Conservation (phyloP, 1,140 invertebrate species). For the Polyergus mexicanus region DNA sequence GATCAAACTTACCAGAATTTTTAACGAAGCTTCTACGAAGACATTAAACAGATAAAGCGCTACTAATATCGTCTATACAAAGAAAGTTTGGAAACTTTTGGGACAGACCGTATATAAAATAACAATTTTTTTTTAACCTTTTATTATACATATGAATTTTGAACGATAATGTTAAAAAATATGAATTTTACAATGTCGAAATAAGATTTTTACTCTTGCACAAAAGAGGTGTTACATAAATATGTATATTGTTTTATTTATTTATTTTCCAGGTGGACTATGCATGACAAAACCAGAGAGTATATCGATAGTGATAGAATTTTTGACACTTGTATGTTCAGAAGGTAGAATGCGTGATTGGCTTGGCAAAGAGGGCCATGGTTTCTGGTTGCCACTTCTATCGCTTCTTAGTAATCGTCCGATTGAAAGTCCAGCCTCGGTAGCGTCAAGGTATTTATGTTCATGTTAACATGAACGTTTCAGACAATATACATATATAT, state of each 20-base stretch:
- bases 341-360: slow-evolving; percentile 94
- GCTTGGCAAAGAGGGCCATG: slow-evolving; percentile 93
- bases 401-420: slow-evolving; percentile 90
- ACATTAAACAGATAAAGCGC: too few relatives aligned
- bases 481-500: slow-evolving; percentile 12
- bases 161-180: background rate
- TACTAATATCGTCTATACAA: too few relatives aligned
- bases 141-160: background rate
- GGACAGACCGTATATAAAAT: too few relatives aligned
- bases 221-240: background rate
- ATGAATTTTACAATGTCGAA: background rate
- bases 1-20: too few relatives aligned
- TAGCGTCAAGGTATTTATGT: slow-evolving; percentile 83
- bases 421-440: slow-evolving; percentile 84
- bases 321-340: slow-evolving; percentile 92
- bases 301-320: slow-evolving; percentile 91
- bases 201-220: background rate
- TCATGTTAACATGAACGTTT: background rate
- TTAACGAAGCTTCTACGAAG: too few relatives aligned
- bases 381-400: slow-evolving; percentile 94
- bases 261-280: slow-evolving; percentile 69
- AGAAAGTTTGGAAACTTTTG: too few relatives aligned
- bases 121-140: background rate
- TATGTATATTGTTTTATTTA: slow-evolving; percentile 12
- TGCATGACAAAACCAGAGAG: slow-evolving; percentile 87